Conservation (phyloP, 2,113 vertebrate genomes). For the Manacus vitellinus region DNA sequence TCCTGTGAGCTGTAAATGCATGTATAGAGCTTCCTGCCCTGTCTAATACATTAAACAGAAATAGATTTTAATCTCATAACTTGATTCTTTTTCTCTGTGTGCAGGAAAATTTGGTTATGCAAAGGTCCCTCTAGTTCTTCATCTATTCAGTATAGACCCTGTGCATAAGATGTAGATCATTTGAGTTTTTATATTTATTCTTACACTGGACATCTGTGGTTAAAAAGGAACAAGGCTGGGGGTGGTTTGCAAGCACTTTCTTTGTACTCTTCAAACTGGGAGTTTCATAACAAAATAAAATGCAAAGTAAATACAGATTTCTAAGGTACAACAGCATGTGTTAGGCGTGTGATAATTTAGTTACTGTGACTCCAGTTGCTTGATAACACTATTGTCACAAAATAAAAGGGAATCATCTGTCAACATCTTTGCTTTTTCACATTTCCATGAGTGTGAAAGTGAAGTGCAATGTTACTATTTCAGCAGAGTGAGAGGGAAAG, state of each 20-base stretch:
- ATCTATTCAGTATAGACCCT: not conserved
- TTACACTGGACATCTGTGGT: not conserved
- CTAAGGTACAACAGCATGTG: not conserved
- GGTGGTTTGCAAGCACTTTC: not conserved
- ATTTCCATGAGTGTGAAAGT: not conserved
- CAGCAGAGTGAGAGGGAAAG: not conserved
- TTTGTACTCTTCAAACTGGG: not conserved
- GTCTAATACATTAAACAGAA: not conserved
- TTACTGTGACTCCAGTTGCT: not conserved
- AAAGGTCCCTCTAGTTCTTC: not conserved
- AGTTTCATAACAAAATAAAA: not conserved
- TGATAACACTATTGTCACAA: not conserved
- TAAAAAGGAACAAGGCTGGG: not conserved
- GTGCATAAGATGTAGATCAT: not conserved
- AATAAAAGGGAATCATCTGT: not conserved
- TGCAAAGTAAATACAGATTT: not conserved
- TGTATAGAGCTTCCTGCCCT: not conserved
- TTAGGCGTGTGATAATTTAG: not conserved
- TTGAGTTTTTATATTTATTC: not conserved
- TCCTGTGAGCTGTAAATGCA: not conserved
- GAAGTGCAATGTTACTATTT: not conserved
- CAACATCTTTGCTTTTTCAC: not conserved
- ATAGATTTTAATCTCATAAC: not conserved
- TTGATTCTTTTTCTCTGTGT: not conserved
- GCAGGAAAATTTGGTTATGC: not conserved